Evolutionary conservation across 2,888 invertebrate genomes (phyloP), one percentile per base, ranked within the genome.

Genomic region (Drosophila emarginata): DNA sequence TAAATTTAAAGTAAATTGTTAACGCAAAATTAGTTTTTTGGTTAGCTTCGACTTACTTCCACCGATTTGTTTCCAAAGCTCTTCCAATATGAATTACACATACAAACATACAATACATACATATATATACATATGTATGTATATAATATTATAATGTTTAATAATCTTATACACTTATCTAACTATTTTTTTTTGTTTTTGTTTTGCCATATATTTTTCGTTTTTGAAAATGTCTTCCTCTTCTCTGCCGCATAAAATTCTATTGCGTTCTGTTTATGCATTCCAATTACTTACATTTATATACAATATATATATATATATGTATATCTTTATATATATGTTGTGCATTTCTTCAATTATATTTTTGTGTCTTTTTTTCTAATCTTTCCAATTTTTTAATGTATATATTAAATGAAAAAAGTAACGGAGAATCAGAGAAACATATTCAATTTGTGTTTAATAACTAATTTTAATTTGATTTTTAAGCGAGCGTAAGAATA

Each of bases 31-130:
- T 77, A 36, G 37, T 45, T 15, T 71, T 80, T 87, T 80, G 80
- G 80, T 86, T 88, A 76, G 88, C 87, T 80, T 72, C 74, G 73
- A 87, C 72, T 83, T 77, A 83, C 78, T 87, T 88, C 84, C 84
- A 85, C 84, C 84, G 84, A 85, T 81, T 79, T 85, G 76, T 85
- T 85, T 88, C 84, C 84, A 85, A 85, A 85, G 84, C 79, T 85
- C 84, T 85, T 85, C 88, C 81, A 81, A 81, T 81, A 87, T 74
- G 65, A 64, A 74, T 80, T 84, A 85, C 53, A 68, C 58, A 40
- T 53, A 52, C 45, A 45, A 45, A 45, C 45, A 18, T 21, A 45
- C 9, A 45, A 45, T 32, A 59, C 37, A 69, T 57, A 68, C 37
- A 59, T 51, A 75, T 61, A 70, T 37, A 26, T 32, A 45, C n/a